Conservation (phyloP, 2,888 invertebrate species). For the Unio pictorum region DNA sequence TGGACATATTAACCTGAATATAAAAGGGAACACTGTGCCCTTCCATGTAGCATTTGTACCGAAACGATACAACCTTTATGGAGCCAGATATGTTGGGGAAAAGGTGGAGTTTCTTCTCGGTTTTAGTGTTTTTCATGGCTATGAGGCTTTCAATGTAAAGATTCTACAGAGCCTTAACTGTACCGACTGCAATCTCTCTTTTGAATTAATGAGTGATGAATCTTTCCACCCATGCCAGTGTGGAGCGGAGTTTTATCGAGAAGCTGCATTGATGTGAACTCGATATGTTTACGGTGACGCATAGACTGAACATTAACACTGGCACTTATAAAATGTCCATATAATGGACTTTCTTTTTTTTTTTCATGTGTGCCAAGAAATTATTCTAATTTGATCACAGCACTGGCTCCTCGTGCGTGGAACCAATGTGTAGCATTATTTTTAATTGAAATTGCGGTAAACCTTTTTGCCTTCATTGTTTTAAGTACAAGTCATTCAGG, state of each 20-base stretch:
- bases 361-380: too few relatives aligned
- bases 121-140: constrained; percentile 24
- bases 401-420: too few relatives aligned
- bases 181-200: constrained; percentile 9
- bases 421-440: too few relatives aligned
- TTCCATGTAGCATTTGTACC: constrained; percentile 22
- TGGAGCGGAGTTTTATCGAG: constrained; percentile 7
- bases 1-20: constrained; percentile 28
- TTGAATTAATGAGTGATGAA: constrained; percentile 23
- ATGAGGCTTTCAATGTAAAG: constrained; percentile 29
- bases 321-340: too few relatives aligned
- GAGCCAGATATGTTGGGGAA: constrained; percentile 16
- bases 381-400: too few relatives aligned
- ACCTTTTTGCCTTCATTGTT: too few relatives aligned
- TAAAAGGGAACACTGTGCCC: constrained; percentile 14
- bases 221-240: constrained; percentile 10
- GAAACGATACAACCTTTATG: constrained; percentile 13
- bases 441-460: too few relatives aligned
- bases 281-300: too few relatives aligned
- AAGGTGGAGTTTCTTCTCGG: constrained; percentile 27
- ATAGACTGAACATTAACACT: too few relatives aligned
- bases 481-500: too few relatives aligned
- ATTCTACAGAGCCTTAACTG: constrained; percentile 19
- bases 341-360: too few relatives aligned
- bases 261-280: too few relatives aligned